These are phyloP conservation scores for Podargus strigoides DNA, from an alignment of 2,797 vertebrate genomes.

Conservation along the genomic window DNA sequence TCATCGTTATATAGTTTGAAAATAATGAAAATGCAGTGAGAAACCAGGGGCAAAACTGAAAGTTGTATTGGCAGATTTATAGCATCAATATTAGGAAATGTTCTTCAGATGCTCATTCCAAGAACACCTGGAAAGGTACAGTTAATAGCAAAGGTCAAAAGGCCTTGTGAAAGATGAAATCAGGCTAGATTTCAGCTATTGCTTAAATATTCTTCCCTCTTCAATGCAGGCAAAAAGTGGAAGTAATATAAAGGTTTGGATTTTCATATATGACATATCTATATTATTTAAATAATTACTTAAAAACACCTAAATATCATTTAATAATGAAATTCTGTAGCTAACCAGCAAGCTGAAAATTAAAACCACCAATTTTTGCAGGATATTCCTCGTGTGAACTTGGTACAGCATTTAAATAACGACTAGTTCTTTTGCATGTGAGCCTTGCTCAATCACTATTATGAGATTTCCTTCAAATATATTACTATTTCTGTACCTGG, in stretches of 20 bases:
- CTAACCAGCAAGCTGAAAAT: background rate
- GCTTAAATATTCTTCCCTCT: background rate
- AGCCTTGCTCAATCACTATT: background rate
- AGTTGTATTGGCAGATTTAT: background rate
- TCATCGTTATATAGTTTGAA: background rate
- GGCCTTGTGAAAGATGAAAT: background rate
- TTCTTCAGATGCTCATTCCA: background rate
- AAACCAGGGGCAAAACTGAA: background rate
- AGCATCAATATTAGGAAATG: background rate
- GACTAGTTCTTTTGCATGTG: background rate
- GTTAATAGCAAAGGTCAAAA: background rate
- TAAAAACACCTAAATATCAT: too few relatives aligned
- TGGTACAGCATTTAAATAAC: accelerated
- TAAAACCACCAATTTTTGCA: background rate
- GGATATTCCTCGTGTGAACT: background rate
- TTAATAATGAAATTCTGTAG: background rate
- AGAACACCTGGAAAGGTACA: background rate
- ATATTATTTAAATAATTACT: background rate
- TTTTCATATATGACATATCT: background rate
- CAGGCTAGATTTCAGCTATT: background rate
- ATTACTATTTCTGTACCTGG: background rate
- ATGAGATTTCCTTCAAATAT: background rate
- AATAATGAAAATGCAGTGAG: background rate
- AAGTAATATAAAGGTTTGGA: background rate
- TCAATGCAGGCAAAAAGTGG: background rate